Evolutionary conservation across 2,888 invertebrate species (phyloP), one percentile per base, ranked within the genome.

Genomic region (Rhagonycha fulva): DNA sequence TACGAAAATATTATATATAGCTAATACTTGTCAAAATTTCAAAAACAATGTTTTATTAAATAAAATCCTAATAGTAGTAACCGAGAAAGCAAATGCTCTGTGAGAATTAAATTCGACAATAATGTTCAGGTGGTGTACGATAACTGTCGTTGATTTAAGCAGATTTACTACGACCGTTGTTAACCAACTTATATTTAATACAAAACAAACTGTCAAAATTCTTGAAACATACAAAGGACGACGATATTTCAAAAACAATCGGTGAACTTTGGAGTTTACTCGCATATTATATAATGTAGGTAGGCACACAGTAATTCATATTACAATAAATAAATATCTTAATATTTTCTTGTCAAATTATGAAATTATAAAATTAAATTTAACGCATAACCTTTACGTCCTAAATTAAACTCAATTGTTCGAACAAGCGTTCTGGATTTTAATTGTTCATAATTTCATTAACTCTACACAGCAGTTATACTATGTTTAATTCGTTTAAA

Each of bases 391-490:
- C 63, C 70, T 32, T 63, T 70, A 69, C 63, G 62, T 70, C 63
- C 62, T 74, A 69, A 74, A 74, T 74, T 74, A 68, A 62, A 74
- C 68, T 47, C 61, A 72, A 72, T 72, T 72, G 72, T 72, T 30
- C 30, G 72, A 72, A 68, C 72, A 68, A 68, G 62, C 68, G 72
- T 68, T 72, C 62, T 19, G 67, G 74, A 69, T 74, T 63, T 60
- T 70, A 74, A 73, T 73, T 68, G 68, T 68, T 74, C 63, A 70
- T 74, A 74, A 74, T 70, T 74, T 63, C 62, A 63, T 70, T 69
- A 74, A 63, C 28, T 60, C 62, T 32, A 32, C 47, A 32, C 32
- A 30, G 67, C 26, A 19, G 62, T 62, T 70, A 62, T 32, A 63
- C 63, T 19, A 24, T 14, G 63, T 74, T 73, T 26, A 63, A 32